These are phyloP conservation scores for Ispidina lecontei DNA, from an alignment of 2,797 vertebrate species.

Conservation along the genomic window DNA sequence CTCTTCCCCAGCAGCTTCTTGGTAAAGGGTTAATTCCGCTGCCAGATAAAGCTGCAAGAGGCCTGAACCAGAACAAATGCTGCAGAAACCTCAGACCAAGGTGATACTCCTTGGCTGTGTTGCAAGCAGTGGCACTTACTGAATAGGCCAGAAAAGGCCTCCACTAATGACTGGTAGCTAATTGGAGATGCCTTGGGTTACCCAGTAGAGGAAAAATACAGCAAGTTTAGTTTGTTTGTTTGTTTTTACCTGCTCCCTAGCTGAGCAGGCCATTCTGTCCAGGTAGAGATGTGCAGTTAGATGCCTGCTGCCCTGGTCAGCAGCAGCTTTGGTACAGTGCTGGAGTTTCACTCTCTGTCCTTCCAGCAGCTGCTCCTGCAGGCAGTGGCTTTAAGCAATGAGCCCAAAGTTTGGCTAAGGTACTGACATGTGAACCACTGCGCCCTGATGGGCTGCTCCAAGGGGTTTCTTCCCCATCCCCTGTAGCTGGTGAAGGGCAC, in stretches of 20 bases:
- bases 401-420: accelerated
- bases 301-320: background rate
- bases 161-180: background rate
- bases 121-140: background rate
- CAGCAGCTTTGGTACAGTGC: background rate
- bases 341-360: background rate
- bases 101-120: background rate
- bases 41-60: background rate
- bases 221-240: background rate
- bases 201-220: background rate
- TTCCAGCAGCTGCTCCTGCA: background rate
- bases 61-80: background rate
- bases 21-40: background rate
- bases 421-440: background rate
- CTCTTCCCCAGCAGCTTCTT: background rate
- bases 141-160: background rate
- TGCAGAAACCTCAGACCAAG: background rate
- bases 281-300: background rate
- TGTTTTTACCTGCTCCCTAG: no score
- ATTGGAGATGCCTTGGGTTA: background rate
- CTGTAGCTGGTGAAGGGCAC: background rate
- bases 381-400: background rate
- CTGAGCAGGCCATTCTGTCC: background rate
- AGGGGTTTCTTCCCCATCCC: background rate
- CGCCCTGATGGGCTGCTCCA: background rate